Conservation (phyloP, 2,888 invertebrate species). For the Orthosia incerta region DNA sequence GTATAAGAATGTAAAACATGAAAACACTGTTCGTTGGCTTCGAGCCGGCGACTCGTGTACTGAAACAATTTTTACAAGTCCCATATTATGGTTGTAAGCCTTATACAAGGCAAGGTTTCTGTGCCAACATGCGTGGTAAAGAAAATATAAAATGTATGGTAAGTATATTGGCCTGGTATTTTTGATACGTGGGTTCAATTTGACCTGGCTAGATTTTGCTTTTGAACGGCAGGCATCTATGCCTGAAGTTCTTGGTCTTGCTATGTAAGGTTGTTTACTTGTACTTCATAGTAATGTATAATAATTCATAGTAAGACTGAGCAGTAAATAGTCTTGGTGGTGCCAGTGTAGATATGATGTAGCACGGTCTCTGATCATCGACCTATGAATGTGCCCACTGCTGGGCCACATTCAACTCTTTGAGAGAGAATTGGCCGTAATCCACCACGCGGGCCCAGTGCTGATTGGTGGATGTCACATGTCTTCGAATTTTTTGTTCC, state of each 20-base stretch:
- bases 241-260: neutral
- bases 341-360: too few species aligned
- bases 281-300: too few species aligned
- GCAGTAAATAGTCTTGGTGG: too few species aligned
- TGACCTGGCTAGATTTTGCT: neutral
- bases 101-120: slow-evolving; percentile 13
- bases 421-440: too few species aligned
- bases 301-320: too few species aligned
- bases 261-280: neutral
- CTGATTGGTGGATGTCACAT: too few species aligned
- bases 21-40: slow-evolving; percentile 36
- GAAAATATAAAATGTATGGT: slow-evolving; percentile 13
- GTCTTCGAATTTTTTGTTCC: too few species aligned
- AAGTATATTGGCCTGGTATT: neutral
- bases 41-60: slow-evolving; percentile 18
- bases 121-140: slow-evolving; percentile 11
- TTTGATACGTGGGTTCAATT: neutral
- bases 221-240: neutral
- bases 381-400: too few species aligned
- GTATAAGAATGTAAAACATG: slow-evolving; percentile 45
- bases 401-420: too few species aligned
- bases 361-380: too few species aligned
- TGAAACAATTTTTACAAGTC: slow-evolving; percentile 42
- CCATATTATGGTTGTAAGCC: slow-evolving; percentile 30
- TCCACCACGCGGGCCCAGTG: too few species aligned